Evolutionary conservation across 2,888 invertebrate genomes (phyloP).

Genomic region (Dicranocentrus wangi): DNA sequence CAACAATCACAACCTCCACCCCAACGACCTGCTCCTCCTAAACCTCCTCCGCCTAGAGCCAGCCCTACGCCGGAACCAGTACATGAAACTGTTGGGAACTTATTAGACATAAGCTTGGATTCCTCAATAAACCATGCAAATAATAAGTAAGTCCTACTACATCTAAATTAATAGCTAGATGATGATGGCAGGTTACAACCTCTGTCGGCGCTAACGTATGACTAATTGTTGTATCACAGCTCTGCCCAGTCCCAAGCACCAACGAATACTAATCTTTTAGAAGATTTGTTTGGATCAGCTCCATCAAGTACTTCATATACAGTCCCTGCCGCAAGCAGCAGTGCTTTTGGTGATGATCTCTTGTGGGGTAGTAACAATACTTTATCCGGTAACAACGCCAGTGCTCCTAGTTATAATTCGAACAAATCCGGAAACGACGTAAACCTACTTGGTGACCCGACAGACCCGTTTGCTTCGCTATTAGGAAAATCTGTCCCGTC

Average conservation of each 20-base stretch:
- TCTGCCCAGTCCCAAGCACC: conserved; percentile 20
- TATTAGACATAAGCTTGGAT: conserved; percentile 59
- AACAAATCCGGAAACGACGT: conserved; percentile 19
- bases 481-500: conserved; percentile 58
- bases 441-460: conserved; percentile 34
- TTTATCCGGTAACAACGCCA: neutral
- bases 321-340: neutral
- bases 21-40: conserved; percentile 40
- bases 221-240: conserved; percentile 3
- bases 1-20: conserved; percentile 44
- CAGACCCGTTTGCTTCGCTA: conserved; percentile 62
- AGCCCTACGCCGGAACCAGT: conserved; percentile 36
- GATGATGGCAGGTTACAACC: neutral
- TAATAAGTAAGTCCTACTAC: neutral
- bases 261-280: conserved; percentile 59
- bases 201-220: neutral
- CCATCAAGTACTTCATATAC: conserved; percentile 1
- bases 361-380: conserved; percentile 40
- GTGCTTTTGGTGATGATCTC: conserved; percentile 54
- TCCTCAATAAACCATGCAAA: conserved; percentile 11
- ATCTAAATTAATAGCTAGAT: too few relatives aligned
- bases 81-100: conserved; percentile 58
- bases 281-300: conserved; percentile 67
- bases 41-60: conserved; percentile 56
- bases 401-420: neutral